Conservation (phyloP, 2,797 vertebrate species). For the Micrastur ruficollis region DNA sequence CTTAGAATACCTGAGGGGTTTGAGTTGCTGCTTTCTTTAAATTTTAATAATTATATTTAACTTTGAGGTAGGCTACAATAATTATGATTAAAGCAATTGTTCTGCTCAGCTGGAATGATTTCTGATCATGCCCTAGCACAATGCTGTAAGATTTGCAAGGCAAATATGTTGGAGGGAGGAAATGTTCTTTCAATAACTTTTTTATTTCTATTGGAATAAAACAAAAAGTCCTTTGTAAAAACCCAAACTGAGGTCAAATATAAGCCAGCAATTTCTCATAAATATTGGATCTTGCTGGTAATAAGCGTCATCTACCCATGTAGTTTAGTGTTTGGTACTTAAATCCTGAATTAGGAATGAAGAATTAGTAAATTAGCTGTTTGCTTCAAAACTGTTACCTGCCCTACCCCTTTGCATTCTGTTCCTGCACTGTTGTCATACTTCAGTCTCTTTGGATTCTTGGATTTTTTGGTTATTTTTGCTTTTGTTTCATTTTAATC, state of each 20-base stretch:
- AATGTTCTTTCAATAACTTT: background rate
- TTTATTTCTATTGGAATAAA: background rate
- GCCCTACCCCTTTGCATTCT: background rate
- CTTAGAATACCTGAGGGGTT: background rate
- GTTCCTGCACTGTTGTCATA: background rate
- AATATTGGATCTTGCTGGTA: background rate
- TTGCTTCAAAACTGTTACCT: background rate
- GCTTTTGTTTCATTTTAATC: background rate
- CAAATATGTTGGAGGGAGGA: background rate
- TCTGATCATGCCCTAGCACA: constrained; percentile 22
- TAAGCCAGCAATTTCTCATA: background rate
- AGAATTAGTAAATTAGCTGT: background rate
- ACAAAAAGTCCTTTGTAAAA: background rate
- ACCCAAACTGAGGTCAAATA: background rate
- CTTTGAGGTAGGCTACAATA: constrained; percentile 27
- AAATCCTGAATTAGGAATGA: background rate
- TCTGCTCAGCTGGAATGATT: constrained; percentile 38
- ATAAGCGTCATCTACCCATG: background rate
- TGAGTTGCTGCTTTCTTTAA: constrained; percentile 11
- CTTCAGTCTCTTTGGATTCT: background rate
- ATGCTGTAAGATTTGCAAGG: constrained; percentile 25
- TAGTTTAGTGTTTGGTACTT: background rate
- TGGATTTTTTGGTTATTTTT: background rate
- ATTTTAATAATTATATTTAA: constrained; percentile 52
- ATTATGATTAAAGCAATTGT: constrained; percentile 58